phyloP scores from a whole-genome alignment of 2,113 vertebrate species.

The Ammospiza nelsoni region DNA sequence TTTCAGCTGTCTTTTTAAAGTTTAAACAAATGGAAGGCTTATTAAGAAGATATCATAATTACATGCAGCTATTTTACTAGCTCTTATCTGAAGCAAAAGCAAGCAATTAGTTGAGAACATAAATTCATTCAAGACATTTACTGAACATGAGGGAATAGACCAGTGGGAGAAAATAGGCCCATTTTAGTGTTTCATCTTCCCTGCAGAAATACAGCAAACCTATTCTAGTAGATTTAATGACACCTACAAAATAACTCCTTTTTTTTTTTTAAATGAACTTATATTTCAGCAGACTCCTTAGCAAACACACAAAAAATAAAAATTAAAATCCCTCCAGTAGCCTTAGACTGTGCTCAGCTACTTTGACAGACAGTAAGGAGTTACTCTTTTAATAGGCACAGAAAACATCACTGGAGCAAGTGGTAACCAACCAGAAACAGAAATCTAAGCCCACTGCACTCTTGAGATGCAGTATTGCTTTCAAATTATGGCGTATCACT shows the following conservation, averaged over 20 bases:
- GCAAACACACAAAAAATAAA: neutral
- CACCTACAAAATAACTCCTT: neutral
- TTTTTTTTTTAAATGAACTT: neutral
- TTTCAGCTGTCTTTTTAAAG: constrained; percentile 71
- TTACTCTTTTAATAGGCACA: fast-evolving
- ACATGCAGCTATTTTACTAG: constrained; percentile 66
- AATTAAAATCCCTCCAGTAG: neutral
- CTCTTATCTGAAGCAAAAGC: constrained; percentile 72
- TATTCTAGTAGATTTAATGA: neutral
- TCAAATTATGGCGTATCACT: constrained; percentile 7
- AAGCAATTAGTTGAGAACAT: constrained; percentile 70
- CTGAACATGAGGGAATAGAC: constrained; percentile 34
- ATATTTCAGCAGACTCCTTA: neutral
- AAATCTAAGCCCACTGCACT: neutral
- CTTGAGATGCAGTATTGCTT: neutral
- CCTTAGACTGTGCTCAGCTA: neutral
- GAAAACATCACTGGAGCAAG: neutral
- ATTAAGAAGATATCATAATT: constrained; percentile 75
- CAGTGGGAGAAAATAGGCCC: neutral
- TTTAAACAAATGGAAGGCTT: constrained; percentile 70
- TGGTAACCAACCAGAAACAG: neutral
- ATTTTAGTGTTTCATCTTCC: constrained; percentile 7
- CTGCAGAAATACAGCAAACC: neutral
- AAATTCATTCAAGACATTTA: constrained; percentile 61
- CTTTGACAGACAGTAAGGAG: neutral